Evolutionary conservation across 2,888 invertebrate species (phyloP).

Genomic region (Eueremaeus valkanovi): DNA sequence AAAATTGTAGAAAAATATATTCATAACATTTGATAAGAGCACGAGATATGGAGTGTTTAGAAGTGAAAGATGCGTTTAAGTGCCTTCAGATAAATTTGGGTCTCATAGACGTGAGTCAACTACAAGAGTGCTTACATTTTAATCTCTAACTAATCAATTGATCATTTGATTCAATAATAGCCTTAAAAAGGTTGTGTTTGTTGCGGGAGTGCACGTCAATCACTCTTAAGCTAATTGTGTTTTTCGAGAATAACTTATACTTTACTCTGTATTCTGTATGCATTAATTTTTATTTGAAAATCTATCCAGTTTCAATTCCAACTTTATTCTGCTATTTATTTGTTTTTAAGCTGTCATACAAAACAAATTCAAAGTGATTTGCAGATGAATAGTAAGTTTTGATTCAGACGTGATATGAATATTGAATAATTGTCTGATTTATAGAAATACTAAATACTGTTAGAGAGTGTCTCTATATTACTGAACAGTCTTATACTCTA

Average conservation of each 20-base stretch:
- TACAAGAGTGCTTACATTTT: not conserved
- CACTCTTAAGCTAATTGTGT: constrained; percentile 18
- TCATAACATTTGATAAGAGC: constrained; percentile 10
- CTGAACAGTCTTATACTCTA: too few species aligned
- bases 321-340: too few species aligned
- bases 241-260: too few species aligned
- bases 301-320: too few species aligned
- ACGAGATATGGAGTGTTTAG: constrained; percentile 23
- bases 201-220: constrained; percentile 25
- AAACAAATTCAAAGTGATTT: not conserved
- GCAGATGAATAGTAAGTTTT: not conserved
- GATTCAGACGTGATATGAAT: constrained; percentile 16
- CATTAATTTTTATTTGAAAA: too few species aligned
- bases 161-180: constrained; percentile 27
- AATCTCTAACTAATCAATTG: constrained; percentile 5
- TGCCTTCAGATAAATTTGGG: constrained; percentile 2
- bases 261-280: too few species aligned
- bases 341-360: not conserved
- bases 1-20: not conserved
- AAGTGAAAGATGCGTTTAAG: not conserved
- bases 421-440: constrained; percentile 6
- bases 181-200: not conserved
- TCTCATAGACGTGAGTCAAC: constrained; percentile 28
- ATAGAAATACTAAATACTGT: too few species aligned
- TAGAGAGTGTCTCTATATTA: too few species aligned